Conservation (phyloP, 2,888 invertebrate species). For the Agriopis leucophaearia region DNA sequence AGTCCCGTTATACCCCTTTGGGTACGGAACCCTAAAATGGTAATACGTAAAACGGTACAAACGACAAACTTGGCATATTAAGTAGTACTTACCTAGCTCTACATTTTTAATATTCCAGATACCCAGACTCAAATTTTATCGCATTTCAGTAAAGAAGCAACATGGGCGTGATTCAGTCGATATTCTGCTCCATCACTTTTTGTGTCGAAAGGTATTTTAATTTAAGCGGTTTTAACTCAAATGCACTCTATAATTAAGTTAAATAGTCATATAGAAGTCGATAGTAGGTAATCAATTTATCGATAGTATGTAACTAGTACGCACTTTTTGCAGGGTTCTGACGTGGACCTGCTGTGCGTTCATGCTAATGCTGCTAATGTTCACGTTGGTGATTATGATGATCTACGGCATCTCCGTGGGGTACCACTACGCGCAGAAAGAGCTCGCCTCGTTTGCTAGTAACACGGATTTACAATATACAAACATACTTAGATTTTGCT, state of each 20-base stretch:
- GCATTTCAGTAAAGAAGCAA: conserved; percentile 1
- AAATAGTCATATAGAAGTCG: too few species aligned
- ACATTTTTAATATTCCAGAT: background rate
- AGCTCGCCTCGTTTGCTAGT: conserved; percentile 76
- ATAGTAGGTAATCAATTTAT: too few species aligned
- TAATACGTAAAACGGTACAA: too few species aligned
- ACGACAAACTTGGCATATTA: too few species aligned
- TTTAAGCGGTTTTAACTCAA: background rate
- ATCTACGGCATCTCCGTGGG: conserved; percentile 79
- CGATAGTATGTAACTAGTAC: too few species aligned
- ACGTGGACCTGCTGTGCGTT: conserved; percentile 80
- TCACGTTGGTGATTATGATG: conserved; percentile 69
- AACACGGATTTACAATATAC: conserved; percentile 25
- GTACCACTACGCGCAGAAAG: conserved; percentile 80
- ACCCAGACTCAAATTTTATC: background rate
- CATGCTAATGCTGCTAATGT: conserved; percentile 74
- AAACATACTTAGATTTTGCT: too few species aligned
- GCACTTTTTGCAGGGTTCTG: conserved; percentile 62
- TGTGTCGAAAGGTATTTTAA: conserved; percentile 73
- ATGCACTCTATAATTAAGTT: too few species aligned
- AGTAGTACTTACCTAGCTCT: too few species aligned
- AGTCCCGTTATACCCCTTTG: too few species aligned
- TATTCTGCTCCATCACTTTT: conserved; percentile 74
- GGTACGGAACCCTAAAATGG: too few species aligned
- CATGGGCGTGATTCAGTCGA: conserved; percentile 76